These are phyloP conservation scores for Amblyopsis rosae DNA, from an alignment of 2,113 vertebrate species.

Conservation along the genomic window DNA sequence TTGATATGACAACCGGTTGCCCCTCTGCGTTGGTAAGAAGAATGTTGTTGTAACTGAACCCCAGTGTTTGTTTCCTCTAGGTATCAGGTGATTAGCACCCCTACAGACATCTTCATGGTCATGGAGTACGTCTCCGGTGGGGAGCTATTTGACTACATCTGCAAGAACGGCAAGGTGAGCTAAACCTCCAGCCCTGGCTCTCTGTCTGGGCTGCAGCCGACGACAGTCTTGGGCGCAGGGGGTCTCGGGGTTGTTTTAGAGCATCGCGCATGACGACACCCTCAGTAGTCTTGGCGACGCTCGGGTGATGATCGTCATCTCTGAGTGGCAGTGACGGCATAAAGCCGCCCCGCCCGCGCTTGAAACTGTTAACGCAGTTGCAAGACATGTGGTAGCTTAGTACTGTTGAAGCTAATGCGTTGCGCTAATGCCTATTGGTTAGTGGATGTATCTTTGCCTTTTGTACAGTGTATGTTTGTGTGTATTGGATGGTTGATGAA, in stretches of 20 bases:
- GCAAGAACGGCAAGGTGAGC: conserved; percentile 98
- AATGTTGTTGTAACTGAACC: conserved; percentile 2
- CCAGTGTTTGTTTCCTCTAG: conserved; percentile 68
- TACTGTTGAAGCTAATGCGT: too few relatives aligned
- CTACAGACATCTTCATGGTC: conserved; percentile 99
- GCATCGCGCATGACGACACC: too few relatives aligned
- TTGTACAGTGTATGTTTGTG: too few relatives aligned
- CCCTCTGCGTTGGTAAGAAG: not conserved
- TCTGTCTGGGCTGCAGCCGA: not conserved
- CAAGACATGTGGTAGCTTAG: too few relatives aligned
- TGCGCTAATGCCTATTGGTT: too few relatives aligned
- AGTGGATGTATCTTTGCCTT: too few relatives aligned
- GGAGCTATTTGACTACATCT: conserved; percentile 99
- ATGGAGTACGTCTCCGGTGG: conserved; percentile 99
- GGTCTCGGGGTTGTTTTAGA: not conserved
- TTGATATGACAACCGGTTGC: not conserved
- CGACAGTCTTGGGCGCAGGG: not conserved
- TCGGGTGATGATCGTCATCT: conserved; percentile 5
- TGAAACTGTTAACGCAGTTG: not conserved
- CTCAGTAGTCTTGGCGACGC: too few relatives aligned
- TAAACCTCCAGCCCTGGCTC: not conserved
- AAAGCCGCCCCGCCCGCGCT: not conserved
- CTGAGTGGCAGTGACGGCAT: conserved; percentile 10
- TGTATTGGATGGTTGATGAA: conserved; percentile 16
- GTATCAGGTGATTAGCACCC: conserved; percentile 99